Evolutionary conservation across 2,888 invertebrate species (phyloP).

Genomic region (Xestia c-nigrum): DNA sequence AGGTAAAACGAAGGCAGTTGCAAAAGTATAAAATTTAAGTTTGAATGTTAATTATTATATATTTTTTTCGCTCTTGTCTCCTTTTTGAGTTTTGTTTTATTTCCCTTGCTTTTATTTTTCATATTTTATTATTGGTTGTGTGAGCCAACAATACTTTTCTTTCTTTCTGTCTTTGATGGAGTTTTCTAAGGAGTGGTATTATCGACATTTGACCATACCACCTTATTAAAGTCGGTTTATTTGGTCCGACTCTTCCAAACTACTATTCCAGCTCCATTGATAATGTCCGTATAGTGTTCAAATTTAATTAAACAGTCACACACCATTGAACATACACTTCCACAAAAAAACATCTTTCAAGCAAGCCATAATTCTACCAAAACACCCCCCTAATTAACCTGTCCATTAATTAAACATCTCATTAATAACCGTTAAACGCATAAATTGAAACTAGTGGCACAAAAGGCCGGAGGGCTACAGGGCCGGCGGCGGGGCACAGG

Average conservation of each 20-base stretch:
- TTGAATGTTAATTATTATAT: neutral
- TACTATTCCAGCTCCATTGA: neutral
- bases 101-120: neutral
- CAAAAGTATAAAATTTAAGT: no score
- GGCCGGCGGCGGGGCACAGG: slow-evolving; percentile 43
- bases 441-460: slow-evolving; percentile 66
- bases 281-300: neutral
- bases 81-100: no score
- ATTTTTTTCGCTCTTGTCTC: neutral
- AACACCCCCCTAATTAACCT: slow-evolving; percentile 44
- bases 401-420: slow-evolving; percentile 60
- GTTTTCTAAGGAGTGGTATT: neutral
- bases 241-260: neutral
- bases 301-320: slow-evolving; percentile 11
- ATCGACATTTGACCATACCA: neutral
- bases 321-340: slow-evolving; percentile 26
- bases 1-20: no score
- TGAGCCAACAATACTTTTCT: neutral
- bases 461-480: slow-evolving; percentile 49
- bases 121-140: neutral
- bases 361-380: slow-evolving; percentile 22
- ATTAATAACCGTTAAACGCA: slow-evolving; percentile 66
- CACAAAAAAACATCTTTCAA: slow-evolving; percentile 14
- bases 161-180: neutral
- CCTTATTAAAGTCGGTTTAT: neutral